Conservation (phyloP, 1,140 invertebrate genomes). For the Drosophila lowei region DNA sequence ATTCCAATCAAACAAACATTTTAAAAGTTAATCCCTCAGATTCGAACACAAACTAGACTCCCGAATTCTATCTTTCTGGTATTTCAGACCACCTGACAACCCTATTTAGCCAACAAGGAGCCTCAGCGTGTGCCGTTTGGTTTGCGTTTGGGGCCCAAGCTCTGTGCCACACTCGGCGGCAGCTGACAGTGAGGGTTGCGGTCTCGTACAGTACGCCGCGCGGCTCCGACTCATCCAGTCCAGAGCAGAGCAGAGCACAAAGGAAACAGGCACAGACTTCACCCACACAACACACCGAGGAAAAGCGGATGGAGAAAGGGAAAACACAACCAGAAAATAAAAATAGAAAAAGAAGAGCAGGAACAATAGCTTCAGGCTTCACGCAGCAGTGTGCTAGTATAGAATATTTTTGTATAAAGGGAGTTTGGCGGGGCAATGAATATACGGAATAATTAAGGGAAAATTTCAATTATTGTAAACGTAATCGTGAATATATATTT, state of each 20-base stretch:
- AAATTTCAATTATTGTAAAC: conserved; percentile 47
- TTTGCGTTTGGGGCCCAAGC: conserved; percentile 19
- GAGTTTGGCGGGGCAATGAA: conserved; percentile 11
- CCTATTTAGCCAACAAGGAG: conserved; percentile 18
- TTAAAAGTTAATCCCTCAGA: no score
- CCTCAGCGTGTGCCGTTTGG: neutral
- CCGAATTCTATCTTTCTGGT: neutral
- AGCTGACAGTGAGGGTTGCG: conserved; percentile 71
- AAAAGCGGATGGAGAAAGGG: conserved; percentile 15
- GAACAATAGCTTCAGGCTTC: conserved; percentile 33
- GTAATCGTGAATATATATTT: conserved; percentile 26
- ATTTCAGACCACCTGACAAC: conserved; percentile 30
- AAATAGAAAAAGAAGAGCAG: conserved; percentile 42
- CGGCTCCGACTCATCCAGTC: conserved; percentile 39
- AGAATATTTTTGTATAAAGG: conserved; percentile 36
- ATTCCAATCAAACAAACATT: no score
- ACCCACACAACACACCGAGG: conserved; percentile 20
- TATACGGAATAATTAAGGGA: conserved; percentile 18
- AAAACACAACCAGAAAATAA: conserved; percentile 34
- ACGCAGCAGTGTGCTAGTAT: conserved; percentile 15
- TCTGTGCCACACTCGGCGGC: conserved; percentile 29
- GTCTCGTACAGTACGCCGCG: conserved; percentile 68
- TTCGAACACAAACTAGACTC: neutral
- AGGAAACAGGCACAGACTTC: conserved; percentile 6
- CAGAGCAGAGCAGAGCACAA: conserved; percentile 2